Conservation (phyloP, 2,888 invertebrate species). For the Endomychus coccineus region DNA sequence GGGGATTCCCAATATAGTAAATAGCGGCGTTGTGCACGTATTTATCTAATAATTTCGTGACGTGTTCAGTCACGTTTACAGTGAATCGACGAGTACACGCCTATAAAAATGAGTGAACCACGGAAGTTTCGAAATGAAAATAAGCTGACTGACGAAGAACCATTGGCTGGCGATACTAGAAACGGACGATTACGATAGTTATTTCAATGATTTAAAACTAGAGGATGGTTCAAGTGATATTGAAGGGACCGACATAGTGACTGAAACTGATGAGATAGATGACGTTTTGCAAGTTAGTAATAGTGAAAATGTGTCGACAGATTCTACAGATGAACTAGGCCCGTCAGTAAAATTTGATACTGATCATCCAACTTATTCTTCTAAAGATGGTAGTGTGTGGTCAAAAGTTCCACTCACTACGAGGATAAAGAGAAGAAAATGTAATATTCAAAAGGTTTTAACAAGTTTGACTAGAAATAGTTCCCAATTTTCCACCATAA, state of each 20-base stretch:
- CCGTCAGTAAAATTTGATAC: constrained; percentile 10
- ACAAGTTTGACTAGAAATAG: constrained; percentile 7
- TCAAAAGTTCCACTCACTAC: constrained; percentile 13
- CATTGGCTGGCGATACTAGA: constrained; percentile 7
- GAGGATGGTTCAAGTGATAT: constrained; percentile 13
- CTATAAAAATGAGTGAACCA: constrained; percentile 1
- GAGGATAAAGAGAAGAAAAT: constrained; percentile 13
- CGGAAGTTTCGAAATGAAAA: constrained; percentile 5
- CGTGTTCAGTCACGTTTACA: constrained; percentile 3
- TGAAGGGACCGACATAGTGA: constrained; percentile 7
- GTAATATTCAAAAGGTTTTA: constrained; percentile 9
- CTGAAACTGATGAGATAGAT: constrained; percentile 6
- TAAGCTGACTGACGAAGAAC: constrained; percentile 6
- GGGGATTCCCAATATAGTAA: background rate
- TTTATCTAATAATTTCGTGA: background rate
- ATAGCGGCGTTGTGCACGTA: constrained; percentile 2
- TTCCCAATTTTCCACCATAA: constrained; percentile 8
- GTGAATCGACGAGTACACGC: background rate
- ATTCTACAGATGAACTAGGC: constrained; percentile 11
- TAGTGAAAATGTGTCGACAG: constrained; percentile 13
- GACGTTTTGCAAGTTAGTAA: constrained; percentile 15
- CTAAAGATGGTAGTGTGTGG: constrained; percentile 14
- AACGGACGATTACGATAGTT: constrained; percentile 11
- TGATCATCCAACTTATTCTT: constrained; percentile 14
- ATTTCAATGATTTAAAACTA: constrained; percentile 15